Evolutionary conservation across 2,113 vertebrate species (phyloP).

Genomic region (Sclerurus mexicanus): DNA sequence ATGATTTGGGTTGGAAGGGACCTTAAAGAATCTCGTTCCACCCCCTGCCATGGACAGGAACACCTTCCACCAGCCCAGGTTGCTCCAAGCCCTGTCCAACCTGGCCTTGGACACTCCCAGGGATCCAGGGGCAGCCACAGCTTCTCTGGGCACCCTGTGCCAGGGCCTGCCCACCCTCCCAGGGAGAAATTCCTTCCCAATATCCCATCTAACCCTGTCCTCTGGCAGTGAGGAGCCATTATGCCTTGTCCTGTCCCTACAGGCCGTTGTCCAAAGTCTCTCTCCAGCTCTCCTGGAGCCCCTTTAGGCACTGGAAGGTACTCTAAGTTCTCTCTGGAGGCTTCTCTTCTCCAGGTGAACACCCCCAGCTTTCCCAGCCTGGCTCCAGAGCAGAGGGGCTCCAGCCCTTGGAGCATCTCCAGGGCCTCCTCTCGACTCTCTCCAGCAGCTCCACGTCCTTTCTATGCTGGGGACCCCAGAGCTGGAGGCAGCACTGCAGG

Average conservation of each 20-base stretch:
- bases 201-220: not conserved
- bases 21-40: not conserved
- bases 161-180: rapidly evolving
- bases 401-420: not conserved
- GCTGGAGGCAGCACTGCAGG: not conserved
- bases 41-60: not conserved
- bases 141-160: not conserved
- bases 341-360: not conserved
- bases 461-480: not conserved
- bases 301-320: not conserved
- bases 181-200: rapidly evolving
- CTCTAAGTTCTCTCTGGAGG: not conserved
- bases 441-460: not conserved
- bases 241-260: not conserved
- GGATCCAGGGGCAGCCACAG: not conserved
- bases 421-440: not conserved
- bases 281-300: not conserved
- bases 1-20: not conserved
- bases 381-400: not conserved
- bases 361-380: not conserved
- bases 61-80: rapidly evolving
- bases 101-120: not conserved
- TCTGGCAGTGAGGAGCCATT: not conserved
- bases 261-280: rapidly evolving
- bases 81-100: rapidly evolving